Conservation (phyloP, 2,888 invertebrate genomes). For the Sinelater perroti region DNA sequence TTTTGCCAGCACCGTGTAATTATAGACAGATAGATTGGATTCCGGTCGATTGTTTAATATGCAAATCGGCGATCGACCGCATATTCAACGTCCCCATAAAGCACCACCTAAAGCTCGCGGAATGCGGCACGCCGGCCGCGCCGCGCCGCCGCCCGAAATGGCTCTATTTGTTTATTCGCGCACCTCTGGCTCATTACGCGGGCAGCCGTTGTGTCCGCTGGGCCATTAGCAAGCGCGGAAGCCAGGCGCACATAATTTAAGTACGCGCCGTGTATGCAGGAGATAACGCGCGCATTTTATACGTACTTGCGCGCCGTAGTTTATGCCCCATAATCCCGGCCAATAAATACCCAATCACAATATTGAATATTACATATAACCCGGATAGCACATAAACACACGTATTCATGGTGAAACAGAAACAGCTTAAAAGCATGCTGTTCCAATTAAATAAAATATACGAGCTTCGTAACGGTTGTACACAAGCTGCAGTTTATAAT, state of each 20-base stretch:
- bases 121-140: slow-evolving; percentile 1
- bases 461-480: slow-evolving; percentile 51
- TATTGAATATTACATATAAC: slow-evolving; percentile 58
- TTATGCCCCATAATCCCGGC: slow-evolving; percentile 38
- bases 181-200: neutral
- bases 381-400: slow-evolving; percentile 54
- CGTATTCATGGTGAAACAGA: slow-evolving; percentile 54
- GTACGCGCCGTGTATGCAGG: slow-evolving; percentile 1
- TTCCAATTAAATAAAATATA: slow-evolving; percentile 58
- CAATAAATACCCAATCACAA: slow-evolving; percentile 58
- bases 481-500: slow-evolving; percentile 25
- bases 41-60: slow-evolving; percentile 47
- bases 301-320: slow-evolving; percentile 11
- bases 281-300: slow-evolving; percentile 9
- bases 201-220: too few species aligned
- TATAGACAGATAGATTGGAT: slow-evolving; percentile 38
- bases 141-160: neutral
- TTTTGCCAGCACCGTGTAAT: slow-evolving; percentile 42
- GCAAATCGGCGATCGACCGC: slow-evolving; percentile 31
- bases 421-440: slow-evolving; percentile 55
- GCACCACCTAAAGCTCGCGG: neutral
- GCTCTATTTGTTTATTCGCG: slow-evolving; percentile 2
- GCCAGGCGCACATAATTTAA: neutral
- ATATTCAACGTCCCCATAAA: slow-evolving; percentile 9
- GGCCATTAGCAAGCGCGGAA: too few species aligned